phyloP scores from a whole-genome alignment of 2,113 vertebrate species.

The Dryoscopus gambensis region DNA sequence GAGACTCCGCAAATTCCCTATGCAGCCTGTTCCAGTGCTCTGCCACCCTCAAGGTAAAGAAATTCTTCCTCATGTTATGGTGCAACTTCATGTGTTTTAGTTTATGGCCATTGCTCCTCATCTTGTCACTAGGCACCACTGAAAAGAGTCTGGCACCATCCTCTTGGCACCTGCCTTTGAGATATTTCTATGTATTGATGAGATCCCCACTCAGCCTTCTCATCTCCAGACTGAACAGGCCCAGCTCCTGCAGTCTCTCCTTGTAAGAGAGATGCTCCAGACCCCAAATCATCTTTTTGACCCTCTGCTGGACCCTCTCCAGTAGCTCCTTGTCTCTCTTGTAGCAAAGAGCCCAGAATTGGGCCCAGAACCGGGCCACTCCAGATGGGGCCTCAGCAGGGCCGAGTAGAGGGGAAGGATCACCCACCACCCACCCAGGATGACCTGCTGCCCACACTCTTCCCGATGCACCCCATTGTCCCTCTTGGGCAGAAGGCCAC shows the following conservation, averaged over 20 bases:
- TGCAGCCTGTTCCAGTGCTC: background rate
- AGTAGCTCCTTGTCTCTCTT: background rate
- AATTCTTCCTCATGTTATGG: background rate
- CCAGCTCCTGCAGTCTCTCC: background rate
- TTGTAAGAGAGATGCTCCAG: background rate
- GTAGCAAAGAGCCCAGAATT: background rate
- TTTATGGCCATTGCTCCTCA: rapidly evolving
- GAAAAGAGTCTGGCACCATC: background rate
- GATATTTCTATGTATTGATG: rapidly evolving
- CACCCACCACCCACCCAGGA: too few relatives aligned
- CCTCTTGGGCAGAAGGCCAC: background rate
- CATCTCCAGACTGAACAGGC: background rate
- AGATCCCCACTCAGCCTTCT: background rate
- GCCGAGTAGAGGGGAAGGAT: background rate
- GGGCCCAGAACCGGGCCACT: too few relatives aligned
- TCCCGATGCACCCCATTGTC: too few relatives aligned
- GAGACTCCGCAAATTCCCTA: background rate
- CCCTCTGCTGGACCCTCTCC: background rate
- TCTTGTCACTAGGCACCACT: background rate
- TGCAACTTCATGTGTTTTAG: background rate
- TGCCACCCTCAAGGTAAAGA: background rate
- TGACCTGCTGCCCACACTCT: background rate
- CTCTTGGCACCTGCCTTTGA: background rate
- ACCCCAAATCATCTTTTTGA: background rate
- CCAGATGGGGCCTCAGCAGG: background rate